phyloP scores from a whole-genome alignment of 1,140 invertebrate species.

The Drosophila sulfurigaster region DNA sequence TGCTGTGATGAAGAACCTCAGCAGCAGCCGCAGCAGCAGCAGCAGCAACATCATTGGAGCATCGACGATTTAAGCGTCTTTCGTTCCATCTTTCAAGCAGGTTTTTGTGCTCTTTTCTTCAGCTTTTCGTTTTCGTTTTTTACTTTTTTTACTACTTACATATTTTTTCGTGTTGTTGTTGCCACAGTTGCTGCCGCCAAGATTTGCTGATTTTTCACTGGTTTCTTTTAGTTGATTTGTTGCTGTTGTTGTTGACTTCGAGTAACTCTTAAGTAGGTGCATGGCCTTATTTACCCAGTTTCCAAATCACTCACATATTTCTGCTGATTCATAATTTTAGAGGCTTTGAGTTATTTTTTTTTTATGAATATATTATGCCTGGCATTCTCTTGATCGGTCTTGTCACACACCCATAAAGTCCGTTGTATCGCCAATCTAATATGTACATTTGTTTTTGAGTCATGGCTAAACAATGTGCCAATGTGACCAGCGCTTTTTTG shows the following conservation, averaged over 20 bases:
- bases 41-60: constrained; percentile 34
- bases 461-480: constrained; percentile 63
- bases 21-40: neutral
- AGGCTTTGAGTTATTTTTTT: constrained; percentile 30
- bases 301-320: constrained; percentile 55
- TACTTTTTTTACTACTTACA: constrained; percentile 38
- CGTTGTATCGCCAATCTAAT: constrained; percentile 31
- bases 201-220: constrained; percentile 39
- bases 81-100: constrained; percentile 44
- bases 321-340: constrained; percentile 69
- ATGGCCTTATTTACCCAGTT: constrained; percentile 85
- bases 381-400: constrained; percentile 34
- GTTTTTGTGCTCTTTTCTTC: constrained; percentile 49
- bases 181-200: constrained; percentile 29
- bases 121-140: constrained; percentile 49
- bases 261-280: constrained; percentile 59
- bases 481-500: constrained; percentile 19
- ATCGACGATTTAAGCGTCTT: constrained; percentile 33
- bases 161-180: constrained; percentile 10
- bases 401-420: constrained; percentile 43
- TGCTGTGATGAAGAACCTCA: constrained; percentile 61
- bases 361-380: constrained; percentile 59
- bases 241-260: neutral
- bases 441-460: constrained; percentile 52
- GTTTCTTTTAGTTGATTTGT: constrained; percentile 24